These are phyloP conservation scores for Dendrocopos noguchii DNA, from an alignment of 2,113 vertebrate species.

Conservation along the genomic window DNA sequence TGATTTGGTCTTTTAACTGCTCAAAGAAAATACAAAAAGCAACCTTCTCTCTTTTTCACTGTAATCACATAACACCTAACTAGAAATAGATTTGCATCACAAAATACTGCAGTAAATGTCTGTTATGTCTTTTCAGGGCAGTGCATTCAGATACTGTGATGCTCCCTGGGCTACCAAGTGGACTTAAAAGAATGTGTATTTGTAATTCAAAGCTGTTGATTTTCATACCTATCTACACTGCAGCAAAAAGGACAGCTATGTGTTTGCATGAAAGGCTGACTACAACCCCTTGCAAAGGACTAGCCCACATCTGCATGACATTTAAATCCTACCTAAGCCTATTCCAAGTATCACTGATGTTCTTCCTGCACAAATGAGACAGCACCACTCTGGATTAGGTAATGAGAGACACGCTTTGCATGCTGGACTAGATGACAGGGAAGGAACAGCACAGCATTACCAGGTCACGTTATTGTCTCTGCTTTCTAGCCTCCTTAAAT, in stretches of 20 bases:
- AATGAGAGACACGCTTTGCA: neutral
- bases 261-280: neutral
- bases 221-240: neutral
- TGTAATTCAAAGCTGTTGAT: neutral
- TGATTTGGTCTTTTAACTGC: neutral
- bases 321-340: constrained; percentile 18
- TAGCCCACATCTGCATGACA: constrained; percentile 12
- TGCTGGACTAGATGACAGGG: neutral
- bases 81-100: neutral
- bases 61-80: neutral
- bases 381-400: neutral
- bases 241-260: neutral
- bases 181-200: neutral
- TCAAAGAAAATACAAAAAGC: neutral
- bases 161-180: neutral
- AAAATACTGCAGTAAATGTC: neutral
- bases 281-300: neutral
- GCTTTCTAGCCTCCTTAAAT: neutral
- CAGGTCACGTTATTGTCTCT: neutral
- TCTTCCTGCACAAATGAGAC: constrained; percentile 24
- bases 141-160: neutral
- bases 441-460: neutral
- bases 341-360: constrained; percentile 17
- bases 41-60: neutral
- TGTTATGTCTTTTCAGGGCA: neutral